A percentile compares a stretch with the other conserved stretches of the same genome.
phyloP scores from a whole-genome alignment of 1,140 invertebrate species.

The Sweltsa coloradensis region DNA sequence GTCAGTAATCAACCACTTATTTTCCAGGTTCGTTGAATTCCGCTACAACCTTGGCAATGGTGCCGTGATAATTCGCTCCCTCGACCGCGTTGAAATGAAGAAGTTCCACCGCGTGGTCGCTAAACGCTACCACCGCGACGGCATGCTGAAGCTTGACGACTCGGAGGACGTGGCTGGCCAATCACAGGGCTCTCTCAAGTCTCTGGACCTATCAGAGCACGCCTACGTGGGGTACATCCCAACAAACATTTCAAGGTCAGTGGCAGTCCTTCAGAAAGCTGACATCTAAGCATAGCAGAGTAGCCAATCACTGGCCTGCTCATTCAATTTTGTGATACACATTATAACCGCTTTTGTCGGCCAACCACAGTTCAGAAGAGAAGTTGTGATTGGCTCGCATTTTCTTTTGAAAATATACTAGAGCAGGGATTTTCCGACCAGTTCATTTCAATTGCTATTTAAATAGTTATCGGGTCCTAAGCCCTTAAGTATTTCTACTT shows the following conservation, averaged over 20 bases:
- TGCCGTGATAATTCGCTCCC: slow-evolving; percentile 58
- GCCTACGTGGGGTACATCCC: slow-evolving; percentile 75
- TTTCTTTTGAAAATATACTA: no score
- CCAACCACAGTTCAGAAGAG: no score
- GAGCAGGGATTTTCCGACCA: no score
- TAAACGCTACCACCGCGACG: slow-evolving; percentile 73
- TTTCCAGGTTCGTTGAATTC: slow-evolving; percentile 40
- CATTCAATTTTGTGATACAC: no score
- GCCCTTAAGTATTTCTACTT: no score
- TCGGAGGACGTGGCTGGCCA: slow-evolving; percentile 66
- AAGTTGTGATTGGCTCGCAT: no score
- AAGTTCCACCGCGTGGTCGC: slow-evolving; percentile 67
- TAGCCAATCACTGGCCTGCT: no score
- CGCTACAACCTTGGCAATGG: slow-evolving; percentile 83
- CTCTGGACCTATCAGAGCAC: slow-evolving; percentile 69
- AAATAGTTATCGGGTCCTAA: no score
- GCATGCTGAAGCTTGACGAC: slow-evolving; percentile 69
- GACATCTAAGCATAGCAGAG: no score
- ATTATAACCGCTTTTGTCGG: no score
- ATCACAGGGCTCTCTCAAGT: slow-evolving; percentile 65
- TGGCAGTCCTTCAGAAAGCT: slow-evolving; percentile 15
- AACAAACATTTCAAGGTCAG: slow-evolving; percentile 54
- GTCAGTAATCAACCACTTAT: no score
- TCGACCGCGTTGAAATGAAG: slow-evolving; percentile 58
- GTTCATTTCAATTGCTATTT: no score